Evolutionary conservation across 2,888 invertebrate species (phyloP), one percentile per base, ranked within the genome.

Genomic region (Apoderus coryli): DNA sequence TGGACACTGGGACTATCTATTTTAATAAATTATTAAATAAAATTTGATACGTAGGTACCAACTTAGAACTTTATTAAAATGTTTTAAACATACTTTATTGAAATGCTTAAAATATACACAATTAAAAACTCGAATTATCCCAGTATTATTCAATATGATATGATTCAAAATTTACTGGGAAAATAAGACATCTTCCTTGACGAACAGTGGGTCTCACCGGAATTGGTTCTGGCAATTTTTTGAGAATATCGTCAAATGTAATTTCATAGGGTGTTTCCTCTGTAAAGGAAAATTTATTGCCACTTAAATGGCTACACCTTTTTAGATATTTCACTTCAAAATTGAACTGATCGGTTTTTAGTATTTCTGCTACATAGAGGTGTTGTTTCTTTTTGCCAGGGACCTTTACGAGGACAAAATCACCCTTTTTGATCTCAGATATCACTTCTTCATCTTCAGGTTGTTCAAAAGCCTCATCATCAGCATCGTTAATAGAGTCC

Each of bases 81-180:
- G 19, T n/a, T 19, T 19, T 19, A 19, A 19, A 19, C 19, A 19
- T 19, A 19, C n/a, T n/a, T n/a, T n/a, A n/a, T n/a, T n/a, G n/a
- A 19, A 19, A 19, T 19, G 19, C 19, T 6, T 19, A 7, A 19
- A 19, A 19, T n/a, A 19, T 19, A 19, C 19, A 19, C n/a, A 19
- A 6, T 19, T 19, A 19, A 19, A 19, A 19, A 6, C 19, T 19
- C 19, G 19, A 19, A 19, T 19, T n/a, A 19, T 19, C 19, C n/a
- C 6, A 19, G 19, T 19, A n/a, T 19, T 19, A 19, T 19, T 19
- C 19, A 19, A 19, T 19, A 19, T 19, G 19, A 19, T 19, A 19
- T 19, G 19, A 19, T 19, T 19, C 19, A 19, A 19, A 19, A 19
- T 19, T 19, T 19, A 19, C 19, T 19, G 19, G 19, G 19, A 19